These are phyloP conservation scores for Popillia japonica DNA, from an alignment of 1,140 invertebrate genomes.

Conservation along the genomic window DNA sequence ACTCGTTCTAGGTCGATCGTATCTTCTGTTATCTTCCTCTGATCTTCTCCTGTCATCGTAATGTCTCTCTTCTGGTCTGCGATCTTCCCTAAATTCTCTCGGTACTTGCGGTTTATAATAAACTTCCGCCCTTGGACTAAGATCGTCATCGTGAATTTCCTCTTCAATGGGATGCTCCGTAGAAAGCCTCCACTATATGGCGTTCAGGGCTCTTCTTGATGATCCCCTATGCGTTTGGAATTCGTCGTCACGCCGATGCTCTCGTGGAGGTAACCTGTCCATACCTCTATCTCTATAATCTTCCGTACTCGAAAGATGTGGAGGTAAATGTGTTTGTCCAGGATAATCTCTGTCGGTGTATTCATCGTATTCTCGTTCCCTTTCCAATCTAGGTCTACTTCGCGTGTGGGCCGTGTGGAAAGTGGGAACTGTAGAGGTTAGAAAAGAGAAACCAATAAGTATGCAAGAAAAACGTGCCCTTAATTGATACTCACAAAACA, in stretches of 20 bases:
- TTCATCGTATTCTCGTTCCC: constrained; percentile 61
- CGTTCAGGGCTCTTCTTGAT: constrained; percentile 64
- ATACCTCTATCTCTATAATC: constrained; percentile 54
- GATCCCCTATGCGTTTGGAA: constrained; percentile 63
- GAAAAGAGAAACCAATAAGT: constrained; percentile 4
- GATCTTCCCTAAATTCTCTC: constrained; percentile 56
- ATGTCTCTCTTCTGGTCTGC: constrained; percentile 40
- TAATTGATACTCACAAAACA: neutral
- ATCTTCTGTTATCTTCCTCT: constrained; percentile 41
- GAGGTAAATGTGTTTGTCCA: constrained; percentile 48
- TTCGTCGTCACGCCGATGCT: constrained; percentile 60
- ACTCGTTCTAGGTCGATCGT: constrained; percentile 44
- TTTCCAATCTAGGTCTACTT: constrained; percentile 56
- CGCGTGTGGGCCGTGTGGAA: constrained; percentile 56
- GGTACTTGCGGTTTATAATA: constrained; percentile 59
- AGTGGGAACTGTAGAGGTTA: constrained; percentile 51
- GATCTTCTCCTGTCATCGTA: constrained; percentile 44
- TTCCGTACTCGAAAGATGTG: constrained; percentile 50
- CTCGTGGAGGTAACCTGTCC: constrained; percentile 51
- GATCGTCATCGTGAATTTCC: constrained; percentile 56
- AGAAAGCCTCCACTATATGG: constrained; percentile 63
- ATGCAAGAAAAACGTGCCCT: neutral
- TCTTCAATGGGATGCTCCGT: constrained; percentile 61
- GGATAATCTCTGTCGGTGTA: constrained; percentile 56
- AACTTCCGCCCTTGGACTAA: constrained; percentile 51